phyloP scores from a whole-genome alignment of 2,113 vertebrate species.

The Recurvirostra avosetta region DNA sequence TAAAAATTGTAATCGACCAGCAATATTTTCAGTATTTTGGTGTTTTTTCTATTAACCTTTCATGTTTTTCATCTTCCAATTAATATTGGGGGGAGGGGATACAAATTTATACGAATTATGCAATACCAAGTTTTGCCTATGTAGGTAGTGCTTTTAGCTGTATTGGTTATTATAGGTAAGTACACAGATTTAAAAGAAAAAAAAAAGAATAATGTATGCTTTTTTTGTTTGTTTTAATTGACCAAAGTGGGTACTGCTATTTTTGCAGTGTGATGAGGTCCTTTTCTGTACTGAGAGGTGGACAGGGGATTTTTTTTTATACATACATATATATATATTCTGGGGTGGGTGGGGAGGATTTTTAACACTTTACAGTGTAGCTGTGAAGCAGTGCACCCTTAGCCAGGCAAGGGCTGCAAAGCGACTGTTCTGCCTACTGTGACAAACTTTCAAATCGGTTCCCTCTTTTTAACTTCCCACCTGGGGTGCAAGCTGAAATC shows the following conservation, averaged over 20 bases:
- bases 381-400: conserved; percentile 85
- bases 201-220: conserved; percentile 79
- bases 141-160: conserved; percentile 99
- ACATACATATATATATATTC: conserved; percentile 81
- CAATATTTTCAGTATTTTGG: conserved; percentile 98
- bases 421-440: conserved; percentile 94
- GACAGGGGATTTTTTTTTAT: conserved; percentile 82
- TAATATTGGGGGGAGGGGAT: conserved; percentile 96
- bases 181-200: conserved; percentile 84
- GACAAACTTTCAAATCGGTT: conserved; percentile 79
- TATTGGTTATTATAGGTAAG: conserved; percentile 99
- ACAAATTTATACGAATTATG: conserved; percentile 99
- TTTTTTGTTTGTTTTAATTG: conserved; percentile 93
- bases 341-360: conserved; percentile 79
- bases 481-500: conserved; percentile 88
- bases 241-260: conserved; percentile 99
- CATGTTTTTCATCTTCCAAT: conserved; percentile 97
- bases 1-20: conserved; percentile 99
- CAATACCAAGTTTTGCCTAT: conserved; percentile 99
- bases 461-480: conserved; percentile 81
- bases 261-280: conserved; percentile 98
- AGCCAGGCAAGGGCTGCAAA: conserved; percentile 90
- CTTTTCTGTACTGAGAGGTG: conserved; percentile 89
- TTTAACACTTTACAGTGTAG: conserved; percentile 85
- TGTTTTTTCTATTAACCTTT: conserved; percentile 94